Evolutionary conservation across 2,797 vertebrate species (phyloP).

Genomic region (Coranthus polyacanthus): DNA sequence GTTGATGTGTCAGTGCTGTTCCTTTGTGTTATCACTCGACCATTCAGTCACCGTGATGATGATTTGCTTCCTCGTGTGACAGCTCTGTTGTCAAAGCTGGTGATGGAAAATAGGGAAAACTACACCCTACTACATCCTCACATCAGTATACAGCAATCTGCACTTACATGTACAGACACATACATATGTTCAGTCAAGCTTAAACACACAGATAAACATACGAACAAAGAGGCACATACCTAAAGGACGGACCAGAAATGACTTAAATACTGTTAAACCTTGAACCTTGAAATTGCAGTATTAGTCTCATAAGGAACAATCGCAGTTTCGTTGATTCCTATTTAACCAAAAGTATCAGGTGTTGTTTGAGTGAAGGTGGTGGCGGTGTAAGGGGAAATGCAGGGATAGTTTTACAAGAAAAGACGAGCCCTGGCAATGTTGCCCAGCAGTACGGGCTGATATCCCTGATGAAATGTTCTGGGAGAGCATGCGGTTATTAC

Average conservation of each 20-base stretch:
- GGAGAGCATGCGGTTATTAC: conserved; percentile 74
- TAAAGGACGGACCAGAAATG: too few species aligned
- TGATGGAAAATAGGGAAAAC: conserved; percentile 33
- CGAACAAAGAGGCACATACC: not conserved
- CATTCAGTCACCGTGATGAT: conserved; percentile 51
- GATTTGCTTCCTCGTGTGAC: conserved; percentile 67
- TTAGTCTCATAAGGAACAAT: not conserved
- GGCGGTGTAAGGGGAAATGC: conserved; percentile 43
- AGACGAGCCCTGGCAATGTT: conserved; percentile 52
- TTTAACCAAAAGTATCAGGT: conserved; percentile 75
- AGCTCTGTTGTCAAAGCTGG: conserved; percentile 45
- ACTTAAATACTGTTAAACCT: too few species aligned
- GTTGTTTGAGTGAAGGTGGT: conserved; percentile 59
- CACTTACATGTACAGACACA: conserved; percentile 41
- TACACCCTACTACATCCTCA: conserved; percentile 27
- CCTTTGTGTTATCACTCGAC: conserved; percentile 65
- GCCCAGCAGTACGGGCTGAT: conserved; percentile 62
- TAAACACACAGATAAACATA: conserved; percentile 12
- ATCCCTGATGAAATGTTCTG: conserved; percentile 77
- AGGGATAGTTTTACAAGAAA: conserved; percentile 73
- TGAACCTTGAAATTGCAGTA: not conserved
- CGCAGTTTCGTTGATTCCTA: conserved; percentile 47
- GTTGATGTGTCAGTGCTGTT: conserved; percentile 68
- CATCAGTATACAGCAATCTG: conserved; percentile 18
- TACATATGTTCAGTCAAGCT: conserved; percentile 32